These are phyloP conservation scores for Gyrodactylus salaris DNA, from an alignment of 1,140 invertebrate genomes.

Conservation along the genomic window DNA sequence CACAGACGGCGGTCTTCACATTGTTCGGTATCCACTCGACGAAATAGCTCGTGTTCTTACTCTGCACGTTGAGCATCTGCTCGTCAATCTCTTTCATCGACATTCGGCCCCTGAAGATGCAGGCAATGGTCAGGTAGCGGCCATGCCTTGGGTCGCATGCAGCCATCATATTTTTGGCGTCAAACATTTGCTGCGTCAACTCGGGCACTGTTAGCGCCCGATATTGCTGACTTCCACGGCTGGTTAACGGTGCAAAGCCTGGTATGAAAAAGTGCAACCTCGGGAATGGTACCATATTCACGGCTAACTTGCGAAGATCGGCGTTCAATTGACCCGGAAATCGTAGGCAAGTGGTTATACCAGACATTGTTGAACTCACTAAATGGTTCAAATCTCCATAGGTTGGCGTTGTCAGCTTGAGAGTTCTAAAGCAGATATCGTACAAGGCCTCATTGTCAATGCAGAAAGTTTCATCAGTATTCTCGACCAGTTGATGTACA, in stretches of 20 bases:
- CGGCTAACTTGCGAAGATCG: constrained; percentile 62
- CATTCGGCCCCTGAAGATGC: constrained; percentile 24
- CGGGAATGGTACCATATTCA: constrained; percentile 51
- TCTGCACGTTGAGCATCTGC: constrained; percentile 42
- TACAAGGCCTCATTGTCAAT: constrained; percentile 26
- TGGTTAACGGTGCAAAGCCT: constrained; percentile 56
- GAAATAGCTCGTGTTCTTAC: constrained; percentile 27
- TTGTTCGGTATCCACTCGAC: constrained; percentile 21
- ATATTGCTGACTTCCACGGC: constrained; percentile 30
- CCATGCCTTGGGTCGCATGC: constrained; percentile 32
- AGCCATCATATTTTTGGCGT: constrained; percentile 35
- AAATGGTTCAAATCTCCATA: constrained; percentile 28
- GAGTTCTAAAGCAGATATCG: constrained; percentile 39
- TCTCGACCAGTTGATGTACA: constrained; percentile 19
- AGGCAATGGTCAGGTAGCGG: constrained; percentile 13
- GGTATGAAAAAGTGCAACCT: constrained; percentile 82
- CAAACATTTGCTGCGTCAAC: constrained; percentile 30
- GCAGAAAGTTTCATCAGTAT: constrained; percentile 19
- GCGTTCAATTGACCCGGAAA: constrained; percentile 36
- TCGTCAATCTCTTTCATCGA: constrained; percentile 26
- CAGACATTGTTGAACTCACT: constrained; percentile 38
- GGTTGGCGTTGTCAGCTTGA: constrained; percentile 29
- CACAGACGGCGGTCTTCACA: constrained; percentile 20
- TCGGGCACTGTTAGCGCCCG: constrained; percentile 23
- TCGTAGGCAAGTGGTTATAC: constrained; percentile 40